phyloP scores from a whole-genome alignment of 2,888 invertebrate genomes.

The Lasioglossum oenotherae region DNA sequence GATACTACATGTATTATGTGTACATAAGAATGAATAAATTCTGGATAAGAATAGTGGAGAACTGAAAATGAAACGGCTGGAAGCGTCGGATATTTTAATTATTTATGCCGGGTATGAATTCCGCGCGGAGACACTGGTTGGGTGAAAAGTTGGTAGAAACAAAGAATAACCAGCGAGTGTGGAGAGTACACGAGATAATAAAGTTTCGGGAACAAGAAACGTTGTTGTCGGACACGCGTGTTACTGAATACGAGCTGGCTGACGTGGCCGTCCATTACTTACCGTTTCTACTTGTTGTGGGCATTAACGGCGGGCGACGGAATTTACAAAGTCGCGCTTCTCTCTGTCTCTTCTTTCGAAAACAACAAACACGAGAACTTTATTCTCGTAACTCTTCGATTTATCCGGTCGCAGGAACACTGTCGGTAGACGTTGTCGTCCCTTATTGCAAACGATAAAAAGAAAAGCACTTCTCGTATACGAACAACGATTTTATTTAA shows the following conservation, averaged over 20 bases:
- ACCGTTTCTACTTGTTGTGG: conserved; percentile 9
- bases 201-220: conserved; percentile 8
- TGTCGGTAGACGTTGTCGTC: too few species aligned
- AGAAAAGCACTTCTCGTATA: neutral
- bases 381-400: neutral
- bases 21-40: neutral
- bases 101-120: neutral
- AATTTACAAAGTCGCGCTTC: conserved; percentile 10
- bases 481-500: neutral
- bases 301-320: neutral
- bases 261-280: conserved; percentile 17
- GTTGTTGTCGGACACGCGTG: conserved; percentile 1
- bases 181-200: neutral
- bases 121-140: neutral
- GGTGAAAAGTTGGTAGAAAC: neutral
- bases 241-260: conserved; percentile 10
- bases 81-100: neutral
- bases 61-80: neutral
- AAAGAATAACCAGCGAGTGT: neutral
- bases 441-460: neutral
- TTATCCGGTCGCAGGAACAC: neutral
- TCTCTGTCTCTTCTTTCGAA: neutral
- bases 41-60: neutral
- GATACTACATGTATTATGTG: neutral
- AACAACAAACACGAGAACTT: neutral